Percentiles rank a stretch among this genome's conserved stretches.
Evolutionary conservation across 2,888 invertebrate species (phyloP).

Genomic region (Chaetoderma sp.): DNA sequence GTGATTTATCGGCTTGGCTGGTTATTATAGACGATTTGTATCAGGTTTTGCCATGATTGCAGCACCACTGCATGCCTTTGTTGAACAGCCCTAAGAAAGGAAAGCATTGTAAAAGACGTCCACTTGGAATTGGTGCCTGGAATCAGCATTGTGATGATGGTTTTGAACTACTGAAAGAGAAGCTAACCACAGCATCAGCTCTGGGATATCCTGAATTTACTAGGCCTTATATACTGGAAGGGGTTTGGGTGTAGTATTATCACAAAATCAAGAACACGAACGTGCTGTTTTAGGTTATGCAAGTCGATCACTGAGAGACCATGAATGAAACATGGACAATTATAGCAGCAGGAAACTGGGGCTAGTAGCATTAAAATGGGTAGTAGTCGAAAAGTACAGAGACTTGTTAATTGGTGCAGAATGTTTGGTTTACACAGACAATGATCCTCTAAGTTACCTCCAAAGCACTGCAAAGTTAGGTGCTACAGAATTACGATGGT

Average conservation of each 20-base stretch:
- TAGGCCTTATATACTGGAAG: conserved; percentile 34
- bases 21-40: conserved; percentile 33
- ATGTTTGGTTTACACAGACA: conserved; percentile 32
- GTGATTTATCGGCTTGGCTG: conserved; percentile 31
- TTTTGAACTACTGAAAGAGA: conserved; percentile 25
- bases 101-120: not conserved
- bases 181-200: conserved; percentile 28
- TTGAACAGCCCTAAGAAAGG: not conserved
- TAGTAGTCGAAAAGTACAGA: conserved; percentile 34
- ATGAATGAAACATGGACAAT: conserved; percentile 34
- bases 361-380: conserved; percentile 38
- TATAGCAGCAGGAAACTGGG: conserved; percentile 39
- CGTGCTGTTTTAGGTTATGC: conserved; percentile 33
- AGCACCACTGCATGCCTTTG: conserved; percentile 18
- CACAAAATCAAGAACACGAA: conserved; percentile 32
- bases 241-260: conserved; percentile 37
- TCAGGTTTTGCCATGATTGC: conserved; percentile 27
- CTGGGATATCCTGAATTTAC: conserved; percentile 39
- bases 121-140: conserved; percentile 12
- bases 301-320: conserved; percentile 27
- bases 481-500: conserved; percentile 40
- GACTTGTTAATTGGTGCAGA: conserved; percentile 27
- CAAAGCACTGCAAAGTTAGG: conserved; percentile 33
- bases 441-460: conserved; percentile 28
- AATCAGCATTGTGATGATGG: conserved; percentile 18